Evolutionary conservation across 2,113 vertebrate species (phyloP).

Genomic region (Xenopus laevis): DNA sequence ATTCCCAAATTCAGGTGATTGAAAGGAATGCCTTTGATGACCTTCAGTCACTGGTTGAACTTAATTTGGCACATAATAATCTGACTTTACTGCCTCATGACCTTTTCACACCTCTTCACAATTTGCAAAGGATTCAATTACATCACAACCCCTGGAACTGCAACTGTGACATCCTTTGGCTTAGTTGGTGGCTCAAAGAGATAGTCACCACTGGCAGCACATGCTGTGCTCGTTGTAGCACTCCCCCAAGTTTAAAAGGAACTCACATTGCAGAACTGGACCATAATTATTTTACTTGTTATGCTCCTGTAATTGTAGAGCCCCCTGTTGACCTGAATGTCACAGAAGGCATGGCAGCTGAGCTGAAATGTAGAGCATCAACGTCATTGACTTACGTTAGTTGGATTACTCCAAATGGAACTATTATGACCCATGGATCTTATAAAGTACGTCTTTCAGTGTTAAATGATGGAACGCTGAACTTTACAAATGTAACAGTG

Average conservation of each 20-base stretch:
- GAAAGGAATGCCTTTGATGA: conserved; percentile 97
- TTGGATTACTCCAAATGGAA: conserved; percentile 97
- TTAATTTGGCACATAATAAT: conserved; percentile 97
- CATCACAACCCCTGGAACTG: conserved; percentile 99
- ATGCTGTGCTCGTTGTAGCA: conserved; percentile 95
- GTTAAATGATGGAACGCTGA: conserved; percentile 92
- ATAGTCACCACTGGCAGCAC: conserved; percentile 96
- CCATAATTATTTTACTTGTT: conserved; percentile 97
- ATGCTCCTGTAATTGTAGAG: conserved; percentile 97
- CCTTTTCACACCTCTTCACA: conserved; percentile 94
- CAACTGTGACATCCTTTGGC: conserved; percentile 97
- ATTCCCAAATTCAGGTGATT: conserved; percentile 96
- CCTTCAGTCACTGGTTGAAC: conserved; percentile 94
- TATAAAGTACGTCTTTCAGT: conserved; percentile 95
- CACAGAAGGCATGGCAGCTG: conserved; percentile 94
- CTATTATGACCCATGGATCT: conserved; percentile 93
- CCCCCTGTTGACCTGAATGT: conserved; percentile 95
- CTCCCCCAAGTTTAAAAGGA: conserved; percentile 86
- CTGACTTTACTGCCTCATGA: conserved; percentile 96
- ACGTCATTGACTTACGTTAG: conserved; percentile 95
- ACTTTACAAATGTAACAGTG: conserved; percentile 96
- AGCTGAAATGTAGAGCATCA: conserved; percentile 90
- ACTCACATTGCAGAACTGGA: conserved; percentile 96
- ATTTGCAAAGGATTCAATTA: conserved; percentile 91
- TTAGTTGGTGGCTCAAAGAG: conserved; percentile 98